These are phyloP conservation scores for Silvanus unidentatus DNA, from an alignment of 2,888 invertebrate species.

Conservation along the genomic window DNA sequence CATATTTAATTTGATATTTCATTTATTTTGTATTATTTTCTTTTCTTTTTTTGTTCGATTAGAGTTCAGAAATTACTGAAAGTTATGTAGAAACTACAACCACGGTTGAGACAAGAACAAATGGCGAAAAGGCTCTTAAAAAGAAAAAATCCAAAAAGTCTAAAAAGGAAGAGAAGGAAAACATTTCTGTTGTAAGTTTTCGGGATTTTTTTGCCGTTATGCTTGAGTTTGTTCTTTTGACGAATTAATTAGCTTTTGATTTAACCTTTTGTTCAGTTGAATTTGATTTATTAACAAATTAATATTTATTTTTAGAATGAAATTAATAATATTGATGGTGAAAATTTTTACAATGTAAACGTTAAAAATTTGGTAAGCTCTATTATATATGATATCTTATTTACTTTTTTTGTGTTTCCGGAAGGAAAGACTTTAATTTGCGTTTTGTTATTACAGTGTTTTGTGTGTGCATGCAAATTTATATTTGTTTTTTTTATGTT, in stretches of 20 bases:
- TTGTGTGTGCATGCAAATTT: conserved; percentile 8
- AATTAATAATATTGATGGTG: conserved; percentile 41
- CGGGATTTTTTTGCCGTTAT: conserved; percentile 2
- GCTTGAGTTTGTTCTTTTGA: neutral
- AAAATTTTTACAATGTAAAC: conserved; percentile 54
- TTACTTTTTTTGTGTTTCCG: conserved; percentile 9
- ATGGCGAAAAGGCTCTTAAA: conserved; percentile 36
- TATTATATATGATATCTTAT: conserved; percentile 14
- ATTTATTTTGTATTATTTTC: conserved; percentile 14
- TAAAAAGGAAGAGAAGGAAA: conserved; percentile 61
- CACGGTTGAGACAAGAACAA: conserved; percentile 31
- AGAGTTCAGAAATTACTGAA: conserved; percentile 41
- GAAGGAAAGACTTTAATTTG: neutral
- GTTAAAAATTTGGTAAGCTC: conserved; percentile 60
- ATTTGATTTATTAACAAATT: conserved; percentile 21
- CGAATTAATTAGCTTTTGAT: conserved; percentile 9
- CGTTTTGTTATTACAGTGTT: conserved; percentile 5
- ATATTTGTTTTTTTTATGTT: conserved; percentile 21
- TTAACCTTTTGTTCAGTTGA: conserved; percentile 11
- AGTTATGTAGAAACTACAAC: conserved; percentile 41
- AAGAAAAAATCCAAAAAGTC: conserved; percentile 60
- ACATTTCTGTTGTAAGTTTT: conserved; percentile 61
- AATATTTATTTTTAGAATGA: conserved; percentile 39
- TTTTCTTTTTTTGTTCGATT: conserved; percentile 27
- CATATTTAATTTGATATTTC: conserved; percentile 7